Evolutionary conservation across 2,888 invertebrate species (phyloP).

Genomic region (Villa cingulata): DNA sequence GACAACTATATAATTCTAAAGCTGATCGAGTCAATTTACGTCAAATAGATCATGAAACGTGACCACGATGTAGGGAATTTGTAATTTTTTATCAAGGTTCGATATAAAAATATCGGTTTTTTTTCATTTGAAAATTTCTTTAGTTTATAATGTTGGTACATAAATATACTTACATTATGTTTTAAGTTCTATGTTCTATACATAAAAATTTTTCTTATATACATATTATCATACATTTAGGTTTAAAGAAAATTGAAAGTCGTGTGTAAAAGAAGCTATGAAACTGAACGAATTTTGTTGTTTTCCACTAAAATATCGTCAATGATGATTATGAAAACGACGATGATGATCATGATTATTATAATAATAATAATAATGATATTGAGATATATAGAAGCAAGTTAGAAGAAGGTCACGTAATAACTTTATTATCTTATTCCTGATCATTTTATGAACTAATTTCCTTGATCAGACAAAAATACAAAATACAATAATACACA

Average conservation of each 20-base stretch:
- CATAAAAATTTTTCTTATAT: too few relatives aligned
- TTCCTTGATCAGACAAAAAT: not conserved
- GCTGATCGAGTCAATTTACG: not conserved
- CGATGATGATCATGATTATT: not conserved
- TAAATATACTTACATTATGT: too few relatives aligned
- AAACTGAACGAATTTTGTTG: not conserved
- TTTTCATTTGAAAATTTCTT: too few relatives aligned
- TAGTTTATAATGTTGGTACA: too few relatives aligned
- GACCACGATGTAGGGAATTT: not conserved
- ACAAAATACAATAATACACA: too few relatives aligned
- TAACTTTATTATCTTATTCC: conserved; percentile 3
- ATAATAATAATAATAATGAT: not conserved
- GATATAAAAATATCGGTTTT: too few relatives aligned
- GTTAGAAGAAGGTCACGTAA: not conserved
- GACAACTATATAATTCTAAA: too few relatives aligned
- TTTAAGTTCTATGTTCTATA: too few relatives aligned
- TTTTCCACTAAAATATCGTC: not conserved
- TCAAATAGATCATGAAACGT: conserved; percentile 6
- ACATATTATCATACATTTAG: too few relatives aligned
- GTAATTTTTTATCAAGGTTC: too few relatives aligned
- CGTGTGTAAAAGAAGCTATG: not conserved
- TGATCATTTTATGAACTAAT: not conserved
- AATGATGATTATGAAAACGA: not conserved
- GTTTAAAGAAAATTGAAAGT: not conserved
- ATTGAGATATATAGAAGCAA: not conserved